Percentiles rank a stretch among this genome's conserved stretches.
These are phyloP conservation scores for Holothuria glaberrima DNA, from an alignment of 35 echinoderm and acorn worm species.

Conservation along the genomic window DNA sequence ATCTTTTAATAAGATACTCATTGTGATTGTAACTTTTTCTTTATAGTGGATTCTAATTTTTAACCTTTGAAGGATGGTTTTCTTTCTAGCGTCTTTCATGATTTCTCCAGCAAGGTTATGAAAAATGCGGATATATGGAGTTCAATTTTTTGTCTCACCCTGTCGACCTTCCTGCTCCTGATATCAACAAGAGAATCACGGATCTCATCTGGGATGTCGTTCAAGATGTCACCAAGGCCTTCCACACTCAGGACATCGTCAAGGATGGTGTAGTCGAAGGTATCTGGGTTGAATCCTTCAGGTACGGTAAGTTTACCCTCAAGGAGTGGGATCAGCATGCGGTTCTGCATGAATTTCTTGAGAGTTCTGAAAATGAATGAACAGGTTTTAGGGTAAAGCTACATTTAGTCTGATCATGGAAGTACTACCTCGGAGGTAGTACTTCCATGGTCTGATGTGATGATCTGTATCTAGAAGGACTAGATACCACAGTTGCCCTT, in stretches of 20 bases:
- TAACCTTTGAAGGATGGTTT: too few species aligned
- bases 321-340: slow-evolving; percentile 41
- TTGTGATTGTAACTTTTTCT: too few species aligned
- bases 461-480: too few species aligned
- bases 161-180: slow-evolving; percentile 17
- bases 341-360: slow-evolving; percentile 57
- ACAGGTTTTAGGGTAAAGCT: too few species aligned
- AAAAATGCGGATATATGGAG: not conserved
- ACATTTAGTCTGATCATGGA: too few species aligned
- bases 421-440: too few species aligned
- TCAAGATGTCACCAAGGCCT: slow-evolving; percentile 61
- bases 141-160: not conserved
- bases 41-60: too few species aligned
- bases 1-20: too few species aligned
- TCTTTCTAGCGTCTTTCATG: too few species aligned
- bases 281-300: slow-evolving; percentile 51
- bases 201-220: slow-evolving; percentile 55
- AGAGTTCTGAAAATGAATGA: slow-evolving; percentile 23
- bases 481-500: too few species aligned
- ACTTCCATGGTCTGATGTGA: too few species aligned
- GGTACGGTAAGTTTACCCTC: slow-evolving; percentile 50
- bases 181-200: slow-evolving; percentile 42
- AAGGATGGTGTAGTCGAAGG: slow-evolving; percentile 59
- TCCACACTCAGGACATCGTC: slow-evolving; percentile 70
- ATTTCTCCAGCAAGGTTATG: too few species aligned